Conservation (phyloP, 2,888 invertebrate genomes). For the Lithophane socia region DNA sequence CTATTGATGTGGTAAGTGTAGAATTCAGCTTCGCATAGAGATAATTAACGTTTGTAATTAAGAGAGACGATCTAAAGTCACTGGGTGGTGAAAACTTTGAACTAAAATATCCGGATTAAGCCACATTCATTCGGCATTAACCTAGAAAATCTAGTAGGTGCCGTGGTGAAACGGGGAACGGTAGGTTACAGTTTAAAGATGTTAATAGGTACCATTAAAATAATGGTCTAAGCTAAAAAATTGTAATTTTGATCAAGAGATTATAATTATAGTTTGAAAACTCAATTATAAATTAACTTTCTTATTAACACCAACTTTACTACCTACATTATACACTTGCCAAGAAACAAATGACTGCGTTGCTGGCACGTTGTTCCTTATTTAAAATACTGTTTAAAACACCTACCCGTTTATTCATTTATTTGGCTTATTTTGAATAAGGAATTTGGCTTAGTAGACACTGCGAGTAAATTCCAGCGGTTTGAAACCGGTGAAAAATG, state of each 20-base stretch:
- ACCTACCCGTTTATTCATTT: too few relatives aligned
- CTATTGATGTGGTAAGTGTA: constrained; percentile 10
- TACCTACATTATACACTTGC: too few relatives aligned
- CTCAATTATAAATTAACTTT: too few relatives aligned
- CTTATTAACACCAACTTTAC: neutral
- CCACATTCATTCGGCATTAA: constrained; percentile 14
- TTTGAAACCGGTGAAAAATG: too few relatives aligned
- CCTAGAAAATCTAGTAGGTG: constrained; percentile 10
- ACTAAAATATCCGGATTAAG: constrained; percentile 2
- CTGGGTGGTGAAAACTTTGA: constrained; percentile 20
- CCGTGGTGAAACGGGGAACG: neutral
- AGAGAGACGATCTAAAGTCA: constrained; percentile 2
- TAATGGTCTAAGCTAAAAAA: too few relatives aligned
- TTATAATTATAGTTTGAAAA: too few relatives aligned
- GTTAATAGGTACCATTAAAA: neutral
- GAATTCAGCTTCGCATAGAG: constrained; percentile 12
- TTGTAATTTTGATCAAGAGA: too few relatives aligned
- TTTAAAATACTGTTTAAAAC: neutral
- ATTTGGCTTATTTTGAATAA: too few relatives aligned
- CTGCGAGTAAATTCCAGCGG: too few relatives aligned
- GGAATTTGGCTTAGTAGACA: too few relatives aligned
- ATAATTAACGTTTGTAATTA: constrained; percentile 43
- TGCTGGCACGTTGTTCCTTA: neutral
- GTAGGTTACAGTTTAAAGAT: neutral
- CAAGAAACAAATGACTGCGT: neutral